These are phyloP conservation scores for Nasonia vitripennis DNA, from an alignment of 1,140 invertebrate genomes.

Conservation along the genomic window DNA sequence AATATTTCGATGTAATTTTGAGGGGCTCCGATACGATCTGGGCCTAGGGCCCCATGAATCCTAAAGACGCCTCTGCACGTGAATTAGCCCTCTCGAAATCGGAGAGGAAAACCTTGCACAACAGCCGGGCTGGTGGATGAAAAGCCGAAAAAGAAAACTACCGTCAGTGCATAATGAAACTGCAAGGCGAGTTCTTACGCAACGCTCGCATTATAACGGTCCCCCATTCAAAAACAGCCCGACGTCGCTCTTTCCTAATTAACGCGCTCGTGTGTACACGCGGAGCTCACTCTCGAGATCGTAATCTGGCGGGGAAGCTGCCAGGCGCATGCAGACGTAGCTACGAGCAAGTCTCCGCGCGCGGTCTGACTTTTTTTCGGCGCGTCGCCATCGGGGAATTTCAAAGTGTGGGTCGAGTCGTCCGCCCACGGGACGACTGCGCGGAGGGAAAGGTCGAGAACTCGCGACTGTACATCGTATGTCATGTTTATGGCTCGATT, in stretches of 20 bases:
- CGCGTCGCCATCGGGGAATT: neutral
- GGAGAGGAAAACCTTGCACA: neutral
- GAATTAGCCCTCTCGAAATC: too few species aligned
- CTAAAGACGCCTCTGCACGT: too few species aligned
- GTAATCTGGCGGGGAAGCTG: neutral
- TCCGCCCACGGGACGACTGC: constrained; percentile 13
- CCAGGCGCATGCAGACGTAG: neutral
- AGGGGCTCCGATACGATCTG: too few species aligned
- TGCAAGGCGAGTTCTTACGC: neutral
- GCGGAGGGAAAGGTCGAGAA: constrained; percentile 21
- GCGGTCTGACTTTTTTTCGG: neutral
- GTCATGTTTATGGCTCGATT: neutral
- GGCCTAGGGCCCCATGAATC: too few species aligned
- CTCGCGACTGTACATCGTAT: neutral
- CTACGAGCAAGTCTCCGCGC: neutral
- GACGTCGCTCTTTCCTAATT: neutral
- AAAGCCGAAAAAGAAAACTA: constrained; percentile 26
- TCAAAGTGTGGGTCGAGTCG: constrained; percentile 26
- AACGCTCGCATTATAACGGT: constrained; percentile 4
- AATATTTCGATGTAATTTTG: too few species aligned
- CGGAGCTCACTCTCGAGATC: too few species aligned
- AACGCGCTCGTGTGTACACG: neutral
- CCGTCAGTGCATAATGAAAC: neutral
- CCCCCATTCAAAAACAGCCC: neutral
- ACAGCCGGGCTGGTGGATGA: neutral